phyloP scores from a whole-genome alignment of 2,113 vertebrate species.

The Malaclemys terrapin region DNA sequence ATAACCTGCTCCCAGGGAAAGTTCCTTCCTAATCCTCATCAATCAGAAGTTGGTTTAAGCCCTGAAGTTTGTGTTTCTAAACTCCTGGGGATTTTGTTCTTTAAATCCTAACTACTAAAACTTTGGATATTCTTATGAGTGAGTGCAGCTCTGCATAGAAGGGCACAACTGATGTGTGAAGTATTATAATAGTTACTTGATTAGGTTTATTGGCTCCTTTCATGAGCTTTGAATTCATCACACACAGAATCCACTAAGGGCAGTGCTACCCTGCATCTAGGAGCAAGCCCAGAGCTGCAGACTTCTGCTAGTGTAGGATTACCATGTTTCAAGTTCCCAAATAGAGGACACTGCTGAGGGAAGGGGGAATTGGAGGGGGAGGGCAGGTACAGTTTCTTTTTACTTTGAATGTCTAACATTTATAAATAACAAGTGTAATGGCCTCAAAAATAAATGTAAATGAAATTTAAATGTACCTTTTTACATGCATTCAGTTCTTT shows the following conservation, averaged over 20 bases:
- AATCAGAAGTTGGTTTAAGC: neutral
- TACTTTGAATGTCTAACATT: too few species aligned
- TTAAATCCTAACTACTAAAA: neutral
- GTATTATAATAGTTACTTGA: neutral
- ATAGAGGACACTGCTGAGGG: too few species aligned
- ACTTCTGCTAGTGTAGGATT: neutral
- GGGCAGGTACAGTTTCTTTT: too few species aligned
- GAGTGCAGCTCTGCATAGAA: neutral
- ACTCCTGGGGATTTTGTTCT: neutral
- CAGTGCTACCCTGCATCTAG: neutral
- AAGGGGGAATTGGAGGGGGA: too few species aligned
- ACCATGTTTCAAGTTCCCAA: too few species aligned
- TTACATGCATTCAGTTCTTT: too few species aligned
- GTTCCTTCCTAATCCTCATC: neutral
- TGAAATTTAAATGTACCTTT: too few species aligned
- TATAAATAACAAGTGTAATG: too few species aligned
- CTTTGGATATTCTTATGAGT: neutral
- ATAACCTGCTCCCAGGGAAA: neutral
- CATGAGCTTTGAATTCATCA: constrained; percentile 39
- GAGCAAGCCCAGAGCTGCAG: neutral
- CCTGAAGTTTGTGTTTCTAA: neutral
- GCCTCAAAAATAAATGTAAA: too few species aligned
- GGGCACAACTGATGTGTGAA: neutral
- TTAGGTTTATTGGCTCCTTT: neutral
- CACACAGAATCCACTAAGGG: neutral